These are phyloP conservation scores for Micrasema minimum DNA, from an alignment of 1,140 invertebrate genomes.

Conservation along the genomic window DNA sequence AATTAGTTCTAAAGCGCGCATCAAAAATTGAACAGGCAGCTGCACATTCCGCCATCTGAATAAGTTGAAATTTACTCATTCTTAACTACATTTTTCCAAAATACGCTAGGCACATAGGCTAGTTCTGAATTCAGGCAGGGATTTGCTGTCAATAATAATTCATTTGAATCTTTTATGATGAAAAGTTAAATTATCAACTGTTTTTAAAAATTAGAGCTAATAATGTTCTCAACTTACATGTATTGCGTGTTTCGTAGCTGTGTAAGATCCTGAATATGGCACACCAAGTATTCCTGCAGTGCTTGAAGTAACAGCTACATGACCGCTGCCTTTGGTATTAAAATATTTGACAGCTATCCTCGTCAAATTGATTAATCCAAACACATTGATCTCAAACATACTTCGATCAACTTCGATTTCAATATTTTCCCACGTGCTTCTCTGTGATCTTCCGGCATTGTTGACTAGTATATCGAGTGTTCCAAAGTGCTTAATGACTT, in stretches of 20 bases:
- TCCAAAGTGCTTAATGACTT: slow-evolving; percentile 79
- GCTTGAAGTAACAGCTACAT: slow-evolving; percentile 80
- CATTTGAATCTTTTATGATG: too few species aligned
- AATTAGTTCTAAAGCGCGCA: too few species aligned
- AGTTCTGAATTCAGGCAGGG: too few species aligned
- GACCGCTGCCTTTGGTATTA: slow-evolving; percentile 69
- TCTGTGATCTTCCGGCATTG: slow-evolving; percentile 85
- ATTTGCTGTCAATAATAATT: too few species aligned
- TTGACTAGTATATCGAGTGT: slow-evolving; percentile 82
- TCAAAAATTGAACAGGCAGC: too few species aligned
- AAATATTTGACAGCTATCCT: slow-evolving; percentile 77
- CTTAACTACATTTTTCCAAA: too few species aligned
- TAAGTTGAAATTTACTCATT: too few species aligned
- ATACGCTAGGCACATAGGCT: too few species aligned
- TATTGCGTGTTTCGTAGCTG: slow-evolving; percentile 83
- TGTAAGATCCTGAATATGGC: slow-evolving; percentile 82
- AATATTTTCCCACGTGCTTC: slow-evolving; percentile 81
- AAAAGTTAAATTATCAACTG: too few species aligned
- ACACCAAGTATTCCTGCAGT: slow-evolving; percentile 75
- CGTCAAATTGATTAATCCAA: slow-evolving; percentile 78
- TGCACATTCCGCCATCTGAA: too few species aligned
- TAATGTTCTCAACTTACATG: slow-evolving; percentile 76
- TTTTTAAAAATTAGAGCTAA: too few species aligned
- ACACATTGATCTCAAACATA: slow-evolving; percentile 86
- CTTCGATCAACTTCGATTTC: slow-evolving; percentile 80